A percentile compares a stretch with the other conserved stretches of the same genome.
Conservation (phyloP, 2,113 vertebrate species). For the Saccopteryx leptura region DNA sequence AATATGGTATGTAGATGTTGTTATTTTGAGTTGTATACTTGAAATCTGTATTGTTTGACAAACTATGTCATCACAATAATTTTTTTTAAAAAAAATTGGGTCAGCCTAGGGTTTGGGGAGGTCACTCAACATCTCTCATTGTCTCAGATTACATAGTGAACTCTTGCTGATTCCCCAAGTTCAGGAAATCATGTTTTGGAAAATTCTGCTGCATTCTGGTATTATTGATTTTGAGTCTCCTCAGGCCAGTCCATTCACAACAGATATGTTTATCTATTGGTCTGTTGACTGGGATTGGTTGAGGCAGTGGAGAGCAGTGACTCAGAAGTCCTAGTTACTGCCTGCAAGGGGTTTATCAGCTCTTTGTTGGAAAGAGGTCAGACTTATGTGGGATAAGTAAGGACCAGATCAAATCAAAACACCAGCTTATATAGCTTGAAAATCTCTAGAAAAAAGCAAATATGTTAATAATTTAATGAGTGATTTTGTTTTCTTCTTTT, state of each 20-base stretch:
- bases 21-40: too few relatives aligned
- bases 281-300: not conserved
- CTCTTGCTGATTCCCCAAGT: not conserved
- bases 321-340: not conserved
- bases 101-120: not conserved
- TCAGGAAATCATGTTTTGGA: constrained; percentile 52
- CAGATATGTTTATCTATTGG: not conserved
- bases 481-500: not conserved
- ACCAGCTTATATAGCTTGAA: not conserved
- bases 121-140: constrained; percentile 14
- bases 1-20: too few relatives aligned
- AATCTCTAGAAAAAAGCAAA: constrained; percentile 9
- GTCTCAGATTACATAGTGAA: not conserved
- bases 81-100: too few relatives aligned
- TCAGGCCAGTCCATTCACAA: not conserved
- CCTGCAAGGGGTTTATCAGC: not conserved
- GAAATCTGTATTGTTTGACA: too few relatives aligned
- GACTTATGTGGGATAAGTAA: constrained; percentile 30
- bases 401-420: constrained; percentile 30
- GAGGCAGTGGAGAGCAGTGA: not conserved
- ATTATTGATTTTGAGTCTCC: not conserved
- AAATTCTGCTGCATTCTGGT: constrained; percentile 34
- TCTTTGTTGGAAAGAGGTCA: constrained; percentile 4
- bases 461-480: constrained; percentile 24
- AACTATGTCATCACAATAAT: too few relatives aligned